Evolutionary conservation across 92 coral and sea anemone genomes (phyloP).

Genomic region (Parazoanthus swiftii): DNA sequence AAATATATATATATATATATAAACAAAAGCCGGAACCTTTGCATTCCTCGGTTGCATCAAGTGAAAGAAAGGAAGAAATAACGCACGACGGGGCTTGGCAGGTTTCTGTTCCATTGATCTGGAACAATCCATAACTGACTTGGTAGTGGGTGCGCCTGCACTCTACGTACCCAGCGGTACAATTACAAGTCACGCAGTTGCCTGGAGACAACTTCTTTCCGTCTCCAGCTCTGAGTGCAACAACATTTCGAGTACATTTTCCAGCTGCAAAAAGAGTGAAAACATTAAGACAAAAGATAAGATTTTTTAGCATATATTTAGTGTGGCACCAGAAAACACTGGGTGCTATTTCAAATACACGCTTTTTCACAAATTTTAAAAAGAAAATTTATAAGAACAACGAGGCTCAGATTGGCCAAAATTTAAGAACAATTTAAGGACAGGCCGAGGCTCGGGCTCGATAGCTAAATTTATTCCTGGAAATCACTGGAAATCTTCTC

Average conservation of each 20-base stretch:
- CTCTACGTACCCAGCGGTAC: background rate
- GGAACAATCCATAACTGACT: background rate
- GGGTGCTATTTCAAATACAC: too few species aligned
- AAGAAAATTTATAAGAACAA: too few species aligned
- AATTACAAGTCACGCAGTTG: background rate
- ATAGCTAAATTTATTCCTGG: too few species aligned
- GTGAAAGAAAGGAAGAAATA: background rate
- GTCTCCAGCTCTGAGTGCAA: background rate
- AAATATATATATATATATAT: too few species aligned
- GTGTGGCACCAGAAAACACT: background rate
- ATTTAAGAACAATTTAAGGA: too few species aligned
- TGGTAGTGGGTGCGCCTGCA: background rate
- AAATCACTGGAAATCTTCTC: too few species aligned
- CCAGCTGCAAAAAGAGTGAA: background rate
- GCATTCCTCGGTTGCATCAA: background rate
- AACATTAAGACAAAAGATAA: background rate
- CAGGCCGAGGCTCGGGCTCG: too few species aligned
- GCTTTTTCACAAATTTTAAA: too few species aligned
- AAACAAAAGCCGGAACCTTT: background rate
- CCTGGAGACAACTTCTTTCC: background rate
- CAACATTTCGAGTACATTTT: background rate
- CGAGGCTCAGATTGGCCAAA: too few species aligned
- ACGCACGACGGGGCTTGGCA: background rate
- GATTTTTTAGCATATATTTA: background rate
- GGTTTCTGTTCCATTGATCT: background rate